Base-by-base conservation (phyloP, 2,888 invertebrate species). In the Acleris literana region DNA sequence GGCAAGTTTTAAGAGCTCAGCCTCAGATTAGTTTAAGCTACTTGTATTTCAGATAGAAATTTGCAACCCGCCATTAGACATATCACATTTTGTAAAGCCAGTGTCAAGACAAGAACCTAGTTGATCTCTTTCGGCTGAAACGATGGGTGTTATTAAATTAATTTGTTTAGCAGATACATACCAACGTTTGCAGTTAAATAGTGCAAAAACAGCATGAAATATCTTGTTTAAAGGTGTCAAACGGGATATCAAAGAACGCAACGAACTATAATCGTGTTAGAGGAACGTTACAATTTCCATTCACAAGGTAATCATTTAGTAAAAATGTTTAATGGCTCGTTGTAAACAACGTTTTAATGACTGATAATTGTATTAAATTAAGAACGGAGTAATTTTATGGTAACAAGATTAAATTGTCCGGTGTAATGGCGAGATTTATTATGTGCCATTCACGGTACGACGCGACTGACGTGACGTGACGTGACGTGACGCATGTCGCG, bases 311-410 rank as follows among this genome's bases (percentile, higher is more conserved):
- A 56, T 33, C 49, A 61, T 66, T 57, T 62, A 57, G 7, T 53
- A 53, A 62, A 61, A 57, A 60, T 65, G 51, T 65, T 63, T 53
- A 69, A 63, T 68, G 70, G 70, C 75, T 74, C 71, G 74, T 74
- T 72, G 75, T 76, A 75, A 75, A 74, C 74, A 75, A 71, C 73
- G 71, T 65, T 71, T 75, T 76, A 77, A 75, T 76, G 72, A 74
- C 72, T 74, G 74, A 78, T 78, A 76, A 77, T 72, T 72, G 72
- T 66, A 73, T 74, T 75, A 73, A 64, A 60, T 74, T 75, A 73
- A 64, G 52, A 51, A 70, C 71, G 69, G 63, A 52, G 71, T 72
- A 72, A 74, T 75, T 74, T 70, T 70, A 70, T 70, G 74, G 73
- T 75, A 75, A 76, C 75, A 74, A 74, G 75, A 74, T 75, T 71